A percentile compares a stretch with the other conserved stretches of the same genome.
Conservation (phyloP, 2,113 vertebrate genomes). For the Picathartes gymnocephalus region DNA sequence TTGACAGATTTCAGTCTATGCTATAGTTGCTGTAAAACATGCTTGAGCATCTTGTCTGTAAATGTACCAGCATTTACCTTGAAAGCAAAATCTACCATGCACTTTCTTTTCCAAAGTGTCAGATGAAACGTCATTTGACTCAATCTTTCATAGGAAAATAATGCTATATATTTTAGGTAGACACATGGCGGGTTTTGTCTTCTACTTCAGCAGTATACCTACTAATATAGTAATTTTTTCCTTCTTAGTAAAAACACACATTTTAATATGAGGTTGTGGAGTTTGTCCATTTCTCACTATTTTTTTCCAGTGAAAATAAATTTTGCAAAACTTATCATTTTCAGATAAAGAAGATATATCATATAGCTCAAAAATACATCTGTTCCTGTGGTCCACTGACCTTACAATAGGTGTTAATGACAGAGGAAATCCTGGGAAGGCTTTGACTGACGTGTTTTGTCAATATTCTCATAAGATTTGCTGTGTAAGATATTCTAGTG, state of each 20-base stretch:
- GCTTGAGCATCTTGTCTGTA: neutral
- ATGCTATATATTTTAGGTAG: neutral
- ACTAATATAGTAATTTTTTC: neutral
- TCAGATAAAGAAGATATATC: neutral
- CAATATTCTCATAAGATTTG: neutral
- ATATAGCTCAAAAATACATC: neutral
- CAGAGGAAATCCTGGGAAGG: neutral
- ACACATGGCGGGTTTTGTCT: neutral
- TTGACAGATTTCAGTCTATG: neutral
- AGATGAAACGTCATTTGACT: neutral
- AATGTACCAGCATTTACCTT: neutral
- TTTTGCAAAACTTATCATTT: neutral
- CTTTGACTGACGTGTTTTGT: neutral
- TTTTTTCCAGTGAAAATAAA: neutral
- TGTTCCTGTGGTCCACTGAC: neutral
- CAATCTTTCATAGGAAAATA: neutral
- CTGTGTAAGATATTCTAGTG: neutral
- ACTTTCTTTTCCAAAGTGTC: neutral
- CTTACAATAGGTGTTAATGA: neutral
- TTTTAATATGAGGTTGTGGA: neutral
- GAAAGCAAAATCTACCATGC: neutral
- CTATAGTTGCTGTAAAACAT: fast-evolving
- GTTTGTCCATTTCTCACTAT: neutral
- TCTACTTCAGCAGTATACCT: neutral
- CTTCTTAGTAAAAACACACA: neutral